A percentile compares a stretch with the other conserved stretches of the same genome.
Evolutionary conservation across 2,888 invertebrate species (phyloP).

Genomic region (Eupithecia subumbrata): DNA sequence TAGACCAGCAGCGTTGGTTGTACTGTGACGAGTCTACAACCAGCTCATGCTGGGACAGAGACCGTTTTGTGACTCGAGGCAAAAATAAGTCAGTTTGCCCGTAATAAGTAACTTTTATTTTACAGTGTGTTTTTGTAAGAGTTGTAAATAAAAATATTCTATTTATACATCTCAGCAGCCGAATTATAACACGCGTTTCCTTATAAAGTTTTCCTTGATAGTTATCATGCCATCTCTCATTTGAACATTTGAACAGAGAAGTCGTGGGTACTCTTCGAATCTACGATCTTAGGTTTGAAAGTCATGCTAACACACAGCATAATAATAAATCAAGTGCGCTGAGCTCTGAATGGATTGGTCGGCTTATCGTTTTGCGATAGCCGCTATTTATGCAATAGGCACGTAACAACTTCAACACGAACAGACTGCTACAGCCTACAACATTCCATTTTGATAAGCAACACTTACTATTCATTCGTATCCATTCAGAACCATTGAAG

Average conservation of each 20-base stretch:
- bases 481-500: conserved; percentile 22
- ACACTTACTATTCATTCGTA: conserved; percentile 8
- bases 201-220: background rate
- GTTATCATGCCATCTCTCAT: background rate
- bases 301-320: background rate
- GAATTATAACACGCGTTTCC: background rate
- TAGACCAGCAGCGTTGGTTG: no score
- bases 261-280: background rate
- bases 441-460: conserved; percentile 12
- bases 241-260: background rate
- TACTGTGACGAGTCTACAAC: no score
- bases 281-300: background rate
- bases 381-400: conserved; percentile 1
- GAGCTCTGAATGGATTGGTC: conserved; percentile 19
- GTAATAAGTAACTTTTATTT: no score
- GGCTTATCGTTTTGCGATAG: conserved; percentile 14
- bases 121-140: no score
- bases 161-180: background rate
- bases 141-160: no score
- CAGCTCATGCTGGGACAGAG: background rate
- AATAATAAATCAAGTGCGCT: conserved; percentile 12
- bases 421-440: background rate
- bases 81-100: no score
- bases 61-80: no score
- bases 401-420: background rate